Evolutionary conservation across 2,113 vertebrate species (phyloP), one percentile per base, ranked within the genome.

Genomic region (Perognathus longimembris): DNA sequence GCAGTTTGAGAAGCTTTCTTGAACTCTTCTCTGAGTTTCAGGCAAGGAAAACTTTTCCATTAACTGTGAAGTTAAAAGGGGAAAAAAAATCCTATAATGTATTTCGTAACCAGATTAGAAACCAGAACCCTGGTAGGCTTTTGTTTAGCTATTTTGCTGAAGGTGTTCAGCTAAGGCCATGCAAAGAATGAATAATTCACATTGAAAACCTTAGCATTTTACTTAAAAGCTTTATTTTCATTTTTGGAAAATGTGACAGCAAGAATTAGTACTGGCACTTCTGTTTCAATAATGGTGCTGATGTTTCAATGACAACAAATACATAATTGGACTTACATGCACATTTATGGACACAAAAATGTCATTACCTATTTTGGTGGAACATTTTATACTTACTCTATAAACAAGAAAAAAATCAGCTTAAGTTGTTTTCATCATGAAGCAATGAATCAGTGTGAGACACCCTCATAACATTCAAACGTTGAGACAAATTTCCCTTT

Each of bases 101-200:
- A 97, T 97, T 98, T 97, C 96, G 96, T 98, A 98, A 98, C 97
- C 95, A 98, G 98, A 98, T 98, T 98, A 98, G 95, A 97, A 97
- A 97, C 97, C 97, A 98, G 98, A 98, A 98, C 97, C 95, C 97
- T 97, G 93, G 97, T 98, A 97, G 96, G 97, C 97, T 97, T 98
- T 98, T 98, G 98, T 98, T 97, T 98, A 96, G 90, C 97, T 98
- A 95, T 98, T 98, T 98, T 97, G 95, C 98, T 97, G 89, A 97
- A 95, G 96, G 96, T 98, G 95, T 98, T 98, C 94, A 95, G 97
- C 95, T 96, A 96, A 97, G 97, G 97, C 95, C 96, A 95, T 96
- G 97, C 90, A 96, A 96, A 97, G 95, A 97, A 96, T 97, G 96
- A 98, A 97, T 98, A 98, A 98, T 98, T 97, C 97, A 96, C 97